phyloP scores from a whole-genome alignment of 2,797 vertebrate species.

The Sylvia borin region DNA sequence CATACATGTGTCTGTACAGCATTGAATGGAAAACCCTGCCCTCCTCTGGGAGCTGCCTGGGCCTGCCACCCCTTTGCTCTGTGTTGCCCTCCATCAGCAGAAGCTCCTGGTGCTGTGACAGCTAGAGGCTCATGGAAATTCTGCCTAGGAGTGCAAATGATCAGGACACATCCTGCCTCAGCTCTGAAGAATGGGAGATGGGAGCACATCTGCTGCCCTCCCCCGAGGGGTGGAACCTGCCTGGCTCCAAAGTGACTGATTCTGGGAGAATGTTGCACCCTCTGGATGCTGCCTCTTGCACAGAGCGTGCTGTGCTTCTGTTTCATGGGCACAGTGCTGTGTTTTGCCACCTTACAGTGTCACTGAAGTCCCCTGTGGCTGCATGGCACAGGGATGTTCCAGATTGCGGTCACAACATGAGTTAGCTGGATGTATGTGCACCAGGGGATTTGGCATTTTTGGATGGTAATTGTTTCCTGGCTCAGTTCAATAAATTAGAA shows the following conservation, averaged over 20 bases:
- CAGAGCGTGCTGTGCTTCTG: not conserved
- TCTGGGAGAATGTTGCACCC: not conserved
- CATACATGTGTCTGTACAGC: not conserved
- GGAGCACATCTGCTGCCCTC: not conserved
- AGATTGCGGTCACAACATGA: not conserved
- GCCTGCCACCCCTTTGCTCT: not conserved
- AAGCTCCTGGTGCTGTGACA: not conserved
- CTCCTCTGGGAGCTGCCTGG: not conserved
- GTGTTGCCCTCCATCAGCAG: not conserved
- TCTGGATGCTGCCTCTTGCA: not conserved
- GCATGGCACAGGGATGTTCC: not conserved
- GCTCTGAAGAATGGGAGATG: not conserved
- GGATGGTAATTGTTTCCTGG: not conserved
- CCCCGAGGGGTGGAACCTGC: not conserved
- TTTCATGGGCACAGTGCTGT: not conserved
- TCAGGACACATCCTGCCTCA: not conserved
- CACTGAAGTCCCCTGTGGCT: not conserved
- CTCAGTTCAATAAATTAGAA: conserved; percentile 18
- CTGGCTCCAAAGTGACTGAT: not conserved
- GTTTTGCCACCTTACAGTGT: not conserved
- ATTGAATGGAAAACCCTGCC: not conserved
- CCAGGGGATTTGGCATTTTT: not conserved
- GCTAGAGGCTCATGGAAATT: not conserved
- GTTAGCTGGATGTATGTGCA: not conserved
- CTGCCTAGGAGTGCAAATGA: not conserved